phyloP scores from a whole-genome alignment of 1,140 invertebrate genomes.

The Lamellibrachia luymesi region DNA sequence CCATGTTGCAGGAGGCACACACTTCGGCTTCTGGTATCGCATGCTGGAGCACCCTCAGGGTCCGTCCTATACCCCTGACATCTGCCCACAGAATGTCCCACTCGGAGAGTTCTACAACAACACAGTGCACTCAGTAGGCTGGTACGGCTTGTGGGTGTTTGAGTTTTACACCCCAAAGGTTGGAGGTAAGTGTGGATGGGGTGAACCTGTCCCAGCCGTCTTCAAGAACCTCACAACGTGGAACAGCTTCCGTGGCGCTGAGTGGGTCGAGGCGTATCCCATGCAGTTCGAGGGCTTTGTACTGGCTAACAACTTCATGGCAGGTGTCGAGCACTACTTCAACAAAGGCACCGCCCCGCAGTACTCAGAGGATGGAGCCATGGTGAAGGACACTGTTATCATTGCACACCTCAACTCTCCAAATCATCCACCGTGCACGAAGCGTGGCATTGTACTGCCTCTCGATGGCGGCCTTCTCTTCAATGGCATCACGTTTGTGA shows the following conservation, averaged over 20 bases:
- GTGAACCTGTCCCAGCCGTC: slow-evolving; percentile 12
- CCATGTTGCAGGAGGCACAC: slow-evolving; percentile 48
- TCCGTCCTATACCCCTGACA: slow-evolving; percentile 39
- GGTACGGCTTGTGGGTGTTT: slow-evolving; percentile 56
- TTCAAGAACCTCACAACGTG: slow-evolving; percentile 33
- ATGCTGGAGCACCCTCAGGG: slow-evolving; percentile 49
- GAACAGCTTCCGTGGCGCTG: slow-evolving; percentile 51
- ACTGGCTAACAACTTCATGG: slow-evolving; percentile 41
- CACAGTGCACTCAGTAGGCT: slow-evolving; percentile 50
- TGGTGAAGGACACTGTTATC: slow-evolving; percentile 15
- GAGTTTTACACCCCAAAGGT: slow-evolving; percentile 37
- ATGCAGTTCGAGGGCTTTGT: slow-evolving; percentile 43
- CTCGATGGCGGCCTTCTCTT: slow-evolving; percentile 4
- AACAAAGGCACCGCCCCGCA: background rate
- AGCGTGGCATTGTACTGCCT: slow-evolving; percentile 7
- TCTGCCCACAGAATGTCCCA: slow-evolving; percentile 44
- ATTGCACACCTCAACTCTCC: slow-evolving; percentile 11
- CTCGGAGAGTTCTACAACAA: slow-evolving; percentile 50
- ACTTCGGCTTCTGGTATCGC: slow-evolving; percentile 53
- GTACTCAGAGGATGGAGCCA: slow-evolving; percentile 9
- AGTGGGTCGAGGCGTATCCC: slow-evolving; percentile 42
- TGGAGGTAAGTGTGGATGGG: slow-evolving; percentile 14
- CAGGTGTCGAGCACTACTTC: slow-evolving; percentile 32
- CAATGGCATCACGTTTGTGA: background rate
- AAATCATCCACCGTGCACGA: slow-evolving; percentile 5